A percentile compares a stretch with the other conserved stretches of the same genome.
phyloP scores from a whole-genome alignment of 2,113 vertebrate species.

The Cranoglanis bouderius region DNA sequence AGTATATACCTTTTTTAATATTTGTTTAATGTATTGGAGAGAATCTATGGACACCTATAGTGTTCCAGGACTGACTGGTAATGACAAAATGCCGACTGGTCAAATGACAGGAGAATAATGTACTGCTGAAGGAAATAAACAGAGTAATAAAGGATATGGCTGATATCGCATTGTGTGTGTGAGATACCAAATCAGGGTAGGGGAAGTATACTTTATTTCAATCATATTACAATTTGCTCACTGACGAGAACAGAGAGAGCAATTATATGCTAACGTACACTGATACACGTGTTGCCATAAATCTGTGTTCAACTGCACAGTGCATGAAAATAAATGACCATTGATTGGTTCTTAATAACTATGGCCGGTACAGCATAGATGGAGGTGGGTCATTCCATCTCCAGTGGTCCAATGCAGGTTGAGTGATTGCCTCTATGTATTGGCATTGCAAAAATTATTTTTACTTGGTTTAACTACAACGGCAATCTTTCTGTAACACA shows the following conservation, averaged over 20 bases:
- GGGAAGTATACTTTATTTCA: background rate
- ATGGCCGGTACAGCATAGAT: background rate
- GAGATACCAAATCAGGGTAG: background rate
- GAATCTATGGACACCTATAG: background rate
- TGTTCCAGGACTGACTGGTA: background rate
- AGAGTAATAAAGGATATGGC: conserved; percentile 18
- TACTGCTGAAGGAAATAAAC: background rate
- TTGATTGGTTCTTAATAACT: background rate
- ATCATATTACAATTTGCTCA: background rate
- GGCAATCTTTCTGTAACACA: too few relatives aligned
- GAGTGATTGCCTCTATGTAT: too few relatives aligned
- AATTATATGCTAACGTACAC: conserved; percentile 11
- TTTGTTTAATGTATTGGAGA: background rate
- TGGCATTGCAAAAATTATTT: too few relatives aligned
- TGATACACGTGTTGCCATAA: conserved; percentile 11
- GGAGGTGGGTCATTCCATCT: too few relatives aligned
- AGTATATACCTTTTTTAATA: background rate
- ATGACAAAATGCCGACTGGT: background rate
- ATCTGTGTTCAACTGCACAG: conserved; percentile 11
- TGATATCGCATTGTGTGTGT: background rate
- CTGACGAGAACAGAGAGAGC: background rate
- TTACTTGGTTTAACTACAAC: too few relatives aligned
- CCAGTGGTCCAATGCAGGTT: too few relatives aligned
- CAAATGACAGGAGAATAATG: background rate
- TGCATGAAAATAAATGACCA: background rate